These are phyloP conservation scores for Ormyrus rosae DNA, from an alignment of 2,888 invertebrate species.

Conservation along the genomic window DNA sequence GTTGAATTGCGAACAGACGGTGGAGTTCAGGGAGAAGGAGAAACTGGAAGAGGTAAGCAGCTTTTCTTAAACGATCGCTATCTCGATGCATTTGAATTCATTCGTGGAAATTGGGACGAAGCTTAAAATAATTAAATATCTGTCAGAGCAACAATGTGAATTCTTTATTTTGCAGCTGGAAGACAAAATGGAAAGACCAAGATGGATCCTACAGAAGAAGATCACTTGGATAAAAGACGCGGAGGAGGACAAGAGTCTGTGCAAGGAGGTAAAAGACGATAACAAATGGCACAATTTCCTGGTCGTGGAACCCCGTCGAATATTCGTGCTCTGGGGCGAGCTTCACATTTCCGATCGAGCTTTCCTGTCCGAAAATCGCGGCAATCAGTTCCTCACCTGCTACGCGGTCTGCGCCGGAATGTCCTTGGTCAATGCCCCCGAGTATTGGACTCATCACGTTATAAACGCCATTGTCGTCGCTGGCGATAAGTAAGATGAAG, in stretches of 20 bases:
- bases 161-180: conserved; percentile 8
- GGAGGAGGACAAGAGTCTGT: background rate
- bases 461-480: conserved; percentile 69
- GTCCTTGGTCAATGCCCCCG: conserved; percentile 69
- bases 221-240: conserved; percentile 63
- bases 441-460: conserved; percentile 68
- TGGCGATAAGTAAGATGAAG: conserved; percentile 62
- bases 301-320: conserved; percentile 82
- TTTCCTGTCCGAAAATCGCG: conserved; percentile 78
- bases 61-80: background rate
- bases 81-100: too few relatives aligned
- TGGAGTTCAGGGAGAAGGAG: background rate
- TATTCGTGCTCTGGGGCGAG: conserved; percentile 83
- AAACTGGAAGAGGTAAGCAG: conserved; percentile 50
- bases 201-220: conserved; percentile 63
- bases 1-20: conserved; percentile 11
- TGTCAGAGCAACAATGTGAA: conserved; percentile 9
- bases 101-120: too few relatives aligned
- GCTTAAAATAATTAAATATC: conserved; percentile 23
- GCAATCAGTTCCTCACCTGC: conserved; percentile 81
- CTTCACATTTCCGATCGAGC: conserved; percentile 80
- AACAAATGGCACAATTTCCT: conserved; percentile 82
- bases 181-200: conserved; percentile 60
- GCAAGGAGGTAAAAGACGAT: background rate
- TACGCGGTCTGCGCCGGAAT: conserved; percentile 77